Evolutionary conservation across 2,113 vertebrate species (phyloP).

Genomic region (Chiloscyllium plagiosum): DNA sequence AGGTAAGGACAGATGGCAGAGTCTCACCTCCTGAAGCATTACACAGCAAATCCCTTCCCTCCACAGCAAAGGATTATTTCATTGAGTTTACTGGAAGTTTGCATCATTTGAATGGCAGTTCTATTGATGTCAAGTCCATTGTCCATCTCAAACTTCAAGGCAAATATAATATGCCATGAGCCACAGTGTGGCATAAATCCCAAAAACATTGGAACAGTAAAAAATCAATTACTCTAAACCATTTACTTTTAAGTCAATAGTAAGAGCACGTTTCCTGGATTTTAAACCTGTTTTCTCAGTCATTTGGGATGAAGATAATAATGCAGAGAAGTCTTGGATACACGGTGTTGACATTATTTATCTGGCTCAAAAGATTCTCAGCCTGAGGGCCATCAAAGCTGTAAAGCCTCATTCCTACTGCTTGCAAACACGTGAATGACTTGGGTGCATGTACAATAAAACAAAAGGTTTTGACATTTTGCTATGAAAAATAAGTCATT

Average conservation of each 20-base stretch:
- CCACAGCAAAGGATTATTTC: neutral
- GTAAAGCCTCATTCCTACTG: neutral
- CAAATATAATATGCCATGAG: neutral
- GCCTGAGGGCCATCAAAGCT: neutral
- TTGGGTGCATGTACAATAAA: neutral
- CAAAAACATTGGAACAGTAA: neutral
- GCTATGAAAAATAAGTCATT: neutral
- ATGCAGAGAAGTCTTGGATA: neutral
- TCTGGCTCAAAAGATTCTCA: neutral
- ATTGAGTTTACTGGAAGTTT: neutral
- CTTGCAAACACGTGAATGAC: neutral
- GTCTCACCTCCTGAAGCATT: neutral
- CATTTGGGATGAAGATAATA: neutral
- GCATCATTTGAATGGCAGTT: too few relatives aligned
- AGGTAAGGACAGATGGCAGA: too few relatives aligned
- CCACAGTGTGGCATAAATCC: neutral
- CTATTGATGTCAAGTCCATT: neutral
- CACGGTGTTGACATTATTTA: neutral
- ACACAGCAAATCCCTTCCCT: neutral
- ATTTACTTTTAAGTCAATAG: neutral
- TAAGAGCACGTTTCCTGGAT: neutral
- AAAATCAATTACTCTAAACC: neutral
- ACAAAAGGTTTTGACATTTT: neutral
- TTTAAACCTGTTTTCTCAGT: neutral
- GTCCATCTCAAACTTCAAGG: neutral